Percentiles rank a stretch among this genome's conserved stretches.
These are phyloP conservation scores for Ctena decussata DNA, from an alignment of 2,888 invertebrate species.

Conservation along the genomic window DNA sequence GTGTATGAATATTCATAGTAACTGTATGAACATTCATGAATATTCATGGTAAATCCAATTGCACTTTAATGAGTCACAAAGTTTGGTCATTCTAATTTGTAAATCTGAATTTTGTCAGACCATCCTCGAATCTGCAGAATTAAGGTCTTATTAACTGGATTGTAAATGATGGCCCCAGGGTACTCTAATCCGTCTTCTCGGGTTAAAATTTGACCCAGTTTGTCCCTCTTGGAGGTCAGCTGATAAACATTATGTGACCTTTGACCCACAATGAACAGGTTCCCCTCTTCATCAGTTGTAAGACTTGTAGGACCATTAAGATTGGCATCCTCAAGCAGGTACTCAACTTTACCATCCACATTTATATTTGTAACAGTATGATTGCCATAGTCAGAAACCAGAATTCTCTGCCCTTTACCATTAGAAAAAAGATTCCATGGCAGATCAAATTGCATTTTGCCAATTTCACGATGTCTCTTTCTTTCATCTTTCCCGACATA, in stretches of 20 bases:
- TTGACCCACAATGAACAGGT: slow-evolving; percentile 54
- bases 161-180: slow-evolving; percentile 54
- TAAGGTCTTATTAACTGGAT: slow-evolving; percentile 29
- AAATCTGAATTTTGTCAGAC: slow-evolving; percentile 56
- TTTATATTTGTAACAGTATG: slow-evolving; percentile 49
- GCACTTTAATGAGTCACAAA: too few species aligned
- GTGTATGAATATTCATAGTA: too few species aligned
- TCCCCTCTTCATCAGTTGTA: slow-evolving; percentile 31
- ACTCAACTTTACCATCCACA: slow-evolving; percentile 44
- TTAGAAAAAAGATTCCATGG: slow-evolving; percentile 58
- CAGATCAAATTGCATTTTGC: slow-evolving; percentile 41
- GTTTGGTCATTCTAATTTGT: not conserved
- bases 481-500: not conserved
- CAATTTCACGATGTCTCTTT: slow-evolving; percentile 17
- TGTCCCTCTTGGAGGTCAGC: slow-evolving; percentile 32
- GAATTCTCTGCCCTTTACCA: slow-evolving; percentile 28
- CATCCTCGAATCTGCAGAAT: slow-evolving; percentile 57
- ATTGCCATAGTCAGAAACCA: slow-evolving; percentile 58
- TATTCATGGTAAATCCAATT: too few species aligned
- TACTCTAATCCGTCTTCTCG: slow-evolving; percentile 47
- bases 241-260: slow-evolving; percentile 60
- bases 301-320: slow-evolving; percentile 51
- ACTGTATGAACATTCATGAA: too few species aligned
- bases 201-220: slow-evolving; percentile 47
- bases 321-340: slow-evolving; percentile 41